Conservation (phyloP, 1,140 invertebrate genomes). For the Drosophila quadrilineata region DNA sequence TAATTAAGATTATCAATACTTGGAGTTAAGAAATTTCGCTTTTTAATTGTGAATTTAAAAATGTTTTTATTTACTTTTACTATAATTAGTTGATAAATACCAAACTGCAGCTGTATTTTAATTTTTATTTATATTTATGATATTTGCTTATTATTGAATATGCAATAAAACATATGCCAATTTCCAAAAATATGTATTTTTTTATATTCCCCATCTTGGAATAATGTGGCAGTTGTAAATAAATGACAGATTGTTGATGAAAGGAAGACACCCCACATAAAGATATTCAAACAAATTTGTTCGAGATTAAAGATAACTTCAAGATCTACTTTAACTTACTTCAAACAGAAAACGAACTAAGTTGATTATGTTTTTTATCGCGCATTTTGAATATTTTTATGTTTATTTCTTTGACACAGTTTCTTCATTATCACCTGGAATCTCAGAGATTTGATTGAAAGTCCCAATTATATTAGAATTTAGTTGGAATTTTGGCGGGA, state of each 20-base stretch:
- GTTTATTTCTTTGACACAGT: constrained; percentile 40
- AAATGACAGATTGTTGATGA: constrained; percentile 21
- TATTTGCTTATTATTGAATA: too few relatives aligned
- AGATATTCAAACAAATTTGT: neutral
- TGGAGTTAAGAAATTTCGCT: constrained; percentile 13
- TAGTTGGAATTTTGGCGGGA: neutral
- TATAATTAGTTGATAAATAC: constrained; percentile 55
- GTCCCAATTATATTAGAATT: neutral
- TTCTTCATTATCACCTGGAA: constrained; percentile 50
- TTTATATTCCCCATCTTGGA: constrained; percentile 19
- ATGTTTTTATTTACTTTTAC: constrained; percentile 46
- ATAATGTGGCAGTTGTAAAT: constrained; percentile 12
- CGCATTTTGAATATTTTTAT: too few relatives aligned
- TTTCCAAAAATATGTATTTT: constrained; percentile 57
- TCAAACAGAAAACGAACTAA: too few relatives aligned
- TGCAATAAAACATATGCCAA: constrained; percentile 52
- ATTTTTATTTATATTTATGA: too few relatives aligned
- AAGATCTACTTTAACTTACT: too few relatives aligned
- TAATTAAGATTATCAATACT: too few relatives aligned
- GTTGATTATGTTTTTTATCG: constrained; percentile 24
- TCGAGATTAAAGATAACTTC: neutral
- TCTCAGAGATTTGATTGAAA: constrained; percentile 5
- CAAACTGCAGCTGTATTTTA: constrained; percentile 53
- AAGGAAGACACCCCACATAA: neutral
- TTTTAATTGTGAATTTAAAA: constrained; percentile 43